Base-by-base conservation (phyloP, 2,888 invertebrate species). In the Noctua fimbriata region DNA sequence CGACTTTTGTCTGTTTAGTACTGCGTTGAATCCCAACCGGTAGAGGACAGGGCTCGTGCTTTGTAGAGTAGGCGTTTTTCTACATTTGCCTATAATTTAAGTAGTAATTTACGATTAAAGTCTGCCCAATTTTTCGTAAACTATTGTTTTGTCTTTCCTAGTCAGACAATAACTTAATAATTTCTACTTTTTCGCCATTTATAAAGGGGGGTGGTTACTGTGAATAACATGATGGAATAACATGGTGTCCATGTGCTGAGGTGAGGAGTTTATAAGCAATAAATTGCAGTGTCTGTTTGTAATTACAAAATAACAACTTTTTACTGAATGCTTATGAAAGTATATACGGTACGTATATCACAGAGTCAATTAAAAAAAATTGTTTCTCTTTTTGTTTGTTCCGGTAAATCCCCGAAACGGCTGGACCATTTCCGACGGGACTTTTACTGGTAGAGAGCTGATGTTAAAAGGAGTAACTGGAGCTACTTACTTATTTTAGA, bases 1-100 rank as follows among this genome's bases (percentile, higher is more conserved):
- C 78, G 52, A 82, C 69, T 84, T 84, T 84, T 83, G 69, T 77
- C n/a, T 75, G 36, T 71, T 52, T 2, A 2, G 32, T 32, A 76
- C 70, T 73, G 72, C 71, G n/a, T 73, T 44, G 69, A 69, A 73
- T 66, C 21, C 58, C 12, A 65, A 76, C 44, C 58, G 24, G 47
- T 69, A 63, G 47, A 70, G 49, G 18, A 63, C 44, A 32, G 52
- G 14, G 52, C 47, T 72, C 28, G 24, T 28, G 0, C 0, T 55
- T 28, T 16, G 12, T 78, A 55, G 81, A 78, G 63, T 36, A 41
- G 78, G 21, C 52, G 73, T 52, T 71, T 69, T 75, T 36, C 14
- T 41, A 66, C 24, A 36, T 66, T 67, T n/a, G n/a, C n/a, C 9
- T 32, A 65, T 28, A 63, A 32, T 32, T 16, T 16, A 60, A 18